Conservation (phyloP, 2,888 invertebrate genomes). For the Buathra laborator region DNA sequence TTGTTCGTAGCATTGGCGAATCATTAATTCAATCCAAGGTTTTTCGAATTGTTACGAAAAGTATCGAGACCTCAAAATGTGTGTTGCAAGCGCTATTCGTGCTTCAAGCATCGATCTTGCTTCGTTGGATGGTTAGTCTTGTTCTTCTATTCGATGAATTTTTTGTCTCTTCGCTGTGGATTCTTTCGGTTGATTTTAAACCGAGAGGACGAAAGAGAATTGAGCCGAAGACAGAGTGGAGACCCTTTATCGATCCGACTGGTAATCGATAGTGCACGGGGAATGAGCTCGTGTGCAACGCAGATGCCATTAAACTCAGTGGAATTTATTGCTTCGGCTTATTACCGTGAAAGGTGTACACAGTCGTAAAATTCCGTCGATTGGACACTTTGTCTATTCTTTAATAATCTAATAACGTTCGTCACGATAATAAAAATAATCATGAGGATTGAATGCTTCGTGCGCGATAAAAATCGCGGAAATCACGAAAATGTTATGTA, state of each 20-base stretch:
- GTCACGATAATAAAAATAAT: slow-evolving; percentile 4
- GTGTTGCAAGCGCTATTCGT: not conserved
- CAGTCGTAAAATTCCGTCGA: slow-evolving; percentile 33
- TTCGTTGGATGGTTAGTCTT: not conserved
- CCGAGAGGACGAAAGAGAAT: slow-evolving; percentile 43
- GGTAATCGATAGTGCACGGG: slow-evolving; percentile 51
- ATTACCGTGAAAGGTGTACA: slow-evolving; percentile 23
- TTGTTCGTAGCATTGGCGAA: not conserved
- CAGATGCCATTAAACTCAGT: slow-evolving; percentile 37
- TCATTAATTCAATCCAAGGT: slow-evolving; percentile 18
- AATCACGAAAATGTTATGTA: not conserved
- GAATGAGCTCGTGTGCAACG: slow-evolving; percentile 46
- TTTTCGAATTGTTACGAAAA: not conserved
- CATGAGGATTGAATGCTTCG: not conserved
- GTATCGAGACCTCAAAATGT: not conserved
- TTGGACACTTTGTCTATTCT: slow-evolving; percentile 11
- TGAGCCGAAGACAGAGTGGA: slow-evolving; percentile 27
- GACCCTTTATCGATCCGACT: slow-evolving; percentile 55
- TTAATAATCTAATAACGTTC: slow-evolving; percentile 32
- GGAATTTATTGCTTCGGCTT: slow-evolving; percentile 53
- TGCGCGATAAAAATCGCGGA: not conserved
- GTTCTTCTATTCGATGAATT: not conserved
- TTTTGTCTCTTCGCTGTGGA: not conserved
- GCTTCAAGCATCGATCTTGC: not conserved
- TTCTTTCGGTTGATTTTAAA: slow-evolving; percentile 41